Evolutionary conservation across 2,888 invertebrate species (phyloP).

Genomic region (Napeogenes sylphis): DNA sequence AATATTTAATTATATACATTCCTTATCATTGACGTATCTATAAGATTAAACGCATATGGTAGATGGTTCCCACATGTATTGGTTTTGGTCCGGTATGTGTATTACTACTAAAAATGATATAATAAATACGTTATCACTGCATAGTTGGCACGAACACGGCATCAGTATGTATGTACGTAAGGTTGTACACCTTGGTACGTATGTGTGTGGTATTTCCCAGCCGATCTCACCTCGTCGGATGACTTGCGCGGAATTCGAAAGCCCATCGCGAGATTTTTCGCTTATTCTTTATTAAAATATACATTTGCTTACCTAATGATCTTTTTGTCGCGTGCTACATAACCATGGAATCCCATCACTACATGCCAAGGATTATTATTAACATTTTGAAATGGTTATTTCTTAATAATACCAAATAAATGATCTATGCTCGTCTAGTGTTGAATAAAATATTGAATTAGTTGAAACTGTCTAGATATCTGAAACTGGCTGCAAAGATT

Average conservation of each 20-base stretch:
- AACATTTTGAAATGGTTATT: too few relatives aligned
- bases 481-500: slow-evolving; percentile 25
- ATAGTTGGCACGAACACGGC: slow-evolving; percentile 46
- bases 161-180: slow-evolving; percentile 47
- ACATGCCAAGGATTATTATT: not conserved
- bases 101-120: slow-evolving; percentile 30
- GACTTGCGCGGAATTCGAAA: slow-evolving; percentile 77
- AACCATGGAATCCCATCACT: slow-evolving; percentile 31
- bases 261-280: slow-evolving; percentile 76
- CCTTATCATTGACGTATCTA: slow-evolving; percentile 5
- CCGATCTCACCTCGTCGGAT: slow-evolving; percentile 73
- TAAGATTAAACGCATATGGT: slow-evolving; percentile 2
- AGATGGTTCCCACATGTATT: slow-evolving; percentile 4
- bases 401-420: too few relatives aligned
- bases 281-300: slow-evolving; percentile 76
- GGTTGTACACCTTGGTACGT: slow-evolving; percentile 50
- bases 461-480: slow-evolving; percentile 12
- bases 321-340: slow-evolving; percentile 73
- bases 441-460: too few relatives aligned
- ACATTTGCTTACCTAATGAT: slow-evolving; percentile 73
- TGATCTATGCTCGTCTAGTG: too few relatives aligned
- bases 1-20: not conserved
- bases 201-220: slow-evolving; percentile 73
- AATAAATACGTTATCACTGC: slow-evolving; percentile 48
- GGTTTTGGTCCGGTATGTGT: not conserved